Evolutionary conservation across 2,113 vertebrate genomes (phyloP), one percentile per base, ranked within the genome.

Genomic region (Aix galericulata): DNA sequence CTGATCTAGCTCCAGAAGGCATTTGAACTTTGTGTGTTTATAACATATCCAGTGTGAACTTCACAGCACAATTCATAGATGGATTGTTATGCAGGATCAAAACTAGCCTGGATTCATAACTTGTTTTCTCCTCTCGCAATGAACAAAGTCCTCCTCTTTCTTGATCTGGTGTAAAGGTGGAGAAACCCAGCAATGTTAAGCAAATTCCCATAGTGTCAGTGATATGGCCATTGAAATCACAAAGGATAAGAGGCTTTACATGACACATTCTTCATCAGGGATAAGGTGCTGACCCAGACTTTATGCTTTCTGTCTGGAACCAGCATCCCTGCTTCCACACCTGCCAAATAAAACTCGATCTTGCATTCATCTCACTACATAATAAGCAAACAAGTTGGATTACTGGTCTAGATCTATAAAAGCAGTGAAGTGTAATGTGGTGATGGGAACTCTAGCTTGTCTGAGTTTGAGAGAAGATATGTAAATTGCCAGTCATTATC

Each of bases 401-500:
- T 72, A 17, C 7, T 79, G 66, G 58, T 75, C 58, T 66, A 84
- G 53, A 44, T 92, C 69, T 92, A 73, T 89, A 89, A 91, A 82
- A 40, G 53, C 14, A 66, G 31, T 50, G 94, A 84, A 6, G 21
- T 72, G 31, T 58, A 86, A 68, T 4, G 6, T 8, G 48, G 32
- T 71, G 78, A 91, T 69, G 38, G 56, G 77, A 94, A 72, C 71
- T 85, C 58, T 40, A 58, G 17, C 34, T 87, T 93, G 81, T 87
- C 94, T 91, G 87, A 85, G 75, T 95, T 79, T 56, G 69, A 94
- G 83, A 95, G 34, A 40, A 82, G 79, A 72, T 85, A 64, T 48
- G 68, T 88, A 96, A 95, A 95, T 88, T 90, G 64, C 52, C 72
- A 90, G 89, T 83, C 68, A 86, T 83, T 55, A 89, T 97, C 85